These are phyloP conservation scores for Gortyna flavago DNA, from an alignment of 2,888 invertebrate genomes.

Conservation along the genomic window DNA sequence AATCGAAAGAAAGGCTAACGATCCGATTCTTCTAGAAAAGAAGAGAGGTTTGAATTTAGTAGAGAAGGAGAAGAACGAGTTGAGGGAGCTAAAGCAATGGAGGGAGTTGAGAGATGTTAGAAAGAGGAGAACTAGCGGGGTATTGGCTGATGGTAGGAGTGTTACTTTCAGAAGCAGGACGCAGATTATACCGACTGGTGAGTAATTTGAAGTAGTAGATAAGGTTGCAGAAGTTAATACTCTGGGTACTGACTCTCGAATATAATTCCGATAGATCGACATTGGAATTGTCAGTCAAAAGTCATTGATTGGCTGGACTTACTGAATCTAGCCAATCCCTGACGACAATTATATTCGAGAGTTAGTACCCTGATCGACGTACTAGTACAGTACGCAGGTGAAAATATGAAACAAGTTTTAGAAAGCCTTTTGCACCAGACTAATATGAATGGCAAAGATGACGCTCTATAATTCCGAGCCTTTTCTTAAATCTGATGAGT, in stretches of 20 bases:
- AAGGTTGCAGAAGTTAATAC: neutral
- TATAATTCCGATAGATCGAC: too few relatives aligned
- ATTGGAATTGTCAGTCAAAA: too few relatives aligned
- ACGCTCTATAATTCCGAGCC: too few relatives aligned
- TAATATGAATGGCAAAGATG: neutral
- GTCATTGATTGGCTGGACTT: too few relatives aligned
- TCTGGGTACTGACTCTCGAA: too few relatives aligned
- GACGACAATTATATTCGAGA: too few relatives aligned
- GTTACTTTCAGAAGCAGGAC: conserved; percentile 77
- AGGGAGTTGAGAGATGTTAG: conserved; percentile 37
- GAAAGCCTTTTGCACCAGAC: neutral
- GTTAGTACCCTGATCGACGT: too few relatives aligned
- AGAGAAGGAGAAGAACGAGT: conserved; percentile 48
- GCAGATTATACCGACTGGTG: conserved; percentile 77
- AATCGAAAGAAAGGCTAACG: conserved; percentile 70
- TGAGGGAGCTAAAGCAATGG: conserved; percentile 47
- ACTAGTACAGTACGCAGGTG: too few relatives aligned
- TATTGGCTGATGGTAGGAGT: conserved; percentile 68
- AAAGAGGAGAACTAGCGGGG: conserved; percentile 56
- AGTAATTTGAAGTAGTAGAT: neutral
- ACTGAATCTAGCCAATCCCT: too few relatives aligned
- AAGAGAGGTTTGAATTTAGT: conserved; percentile 46
- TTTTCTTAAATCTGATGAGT: neutral
- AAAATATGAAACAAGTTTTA: neutral
- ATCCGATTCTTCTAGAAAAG: conserved; percentile 36